Evolutionary conservation across 2,113 vertebrate genomes (phyloP), one percentile per base, ranked within the genome.

Genomic region (Melanerpes formicivorus): DNA sequence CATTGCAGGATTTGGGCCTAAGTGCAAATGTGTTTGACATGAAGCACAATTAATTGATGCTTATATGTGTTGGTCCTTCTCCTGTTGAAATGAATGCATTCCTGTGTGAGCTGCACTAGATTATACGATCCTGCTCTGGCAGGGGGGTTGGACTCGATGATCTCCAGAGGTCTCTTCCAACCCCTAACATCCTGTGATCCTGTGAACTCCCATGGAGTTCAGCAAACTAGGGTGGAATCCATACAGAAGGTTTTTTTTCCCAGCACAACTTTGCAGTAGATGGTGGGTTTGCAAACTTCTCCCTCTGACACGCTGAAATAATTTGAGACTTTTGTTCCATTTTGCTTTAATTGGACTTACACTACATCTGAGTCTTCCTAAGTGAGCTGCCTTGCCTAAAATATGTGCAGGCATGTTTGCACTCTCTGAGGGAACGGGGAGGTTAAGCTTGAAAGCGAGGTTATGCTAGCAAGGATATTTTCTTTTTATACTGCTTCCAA

Each of bases 401-500:
- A 71, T 95, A 86, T 92, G 91, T 93, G 82, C 90, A 93, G 82
- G 93, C 93, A 72, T 93, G 93, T 95, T 93, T 95, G 89, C 84
- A 71, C 88, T 96, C 93, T 93, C 93, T 62, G 66, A 91, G 96
- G 87, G 73, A 91, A 88, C 59, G 17, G 3, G 65, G 90, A 93
- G 91, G 85, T 95, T 96, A 93, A 95, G 91, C 82, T 93, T n/a
- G 66, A 96, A 93, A 83, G 85, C 7, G 0, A 92, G 84, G 91
- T 96, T 94, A 91, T 72, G 63, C 92, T 95, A 91, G 87, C 87
- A 95, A 87, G 73, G 88, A 91, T 93, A 79, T 95, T 95, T 96
- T 95, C 88, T 79, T 95, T 96, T 95, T 90, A 81, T 93, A 46
- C 90, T 90, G 85, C 83, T 95, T 96, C 94, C 96, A 96, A 95